Conservation (phyloP, 2,797 vertebrate species). For the Melanotaenia boesemani region DNA sequence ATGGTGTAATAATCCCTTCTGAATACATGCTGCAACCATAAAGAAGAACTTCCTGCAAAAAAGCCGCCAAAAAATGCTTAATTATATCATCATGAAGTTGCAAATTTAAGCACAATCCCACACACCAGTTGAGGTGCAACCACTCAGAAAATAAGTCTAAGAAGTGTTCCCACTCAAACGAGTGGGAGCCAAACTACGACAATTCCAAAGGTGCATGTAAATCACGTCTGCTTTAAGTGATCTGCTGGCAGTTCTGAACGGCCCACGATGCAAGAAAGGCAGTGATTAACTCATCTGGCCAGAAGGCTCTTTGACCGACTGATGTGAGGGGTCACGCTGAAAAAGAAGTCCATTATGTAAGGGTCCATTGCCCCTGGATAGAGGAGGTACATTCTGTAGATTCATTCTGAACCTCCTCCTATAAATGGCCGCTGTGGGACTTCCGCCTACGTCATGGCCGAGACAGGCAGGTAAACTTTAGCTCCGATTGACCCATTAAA, state of each 20-base stretch:
- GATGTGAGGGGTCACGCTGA: conserved; percentile 38
- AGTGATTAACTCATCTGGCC: conserved; percentile 51
- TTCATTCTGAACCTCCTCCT: conserved; percentile 7
- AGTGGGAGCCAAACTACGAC: conserved; percentile 54
- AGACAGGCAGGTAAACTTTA: no score
- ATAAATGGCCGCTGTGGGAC: conserved; percentile 16
- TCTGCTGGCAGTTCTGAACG: conserved; percentile 4
- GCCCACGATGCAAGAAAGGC: not conserved
- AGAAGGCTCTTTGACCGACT: conserved; percentile 50
- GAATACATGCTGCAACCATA: conserved; percentile 30
- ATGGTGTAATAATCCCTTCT: conserved; percentile 16
- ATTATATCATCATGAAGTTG: conserved; percentile 56
- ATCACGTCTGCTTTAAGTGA: conserved; percentile 59
- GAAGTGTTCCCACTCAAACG: conserved; percentile 60
- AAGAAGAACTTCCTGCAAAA: conserved; percentile 43
- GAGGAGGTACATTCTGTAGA: conserved; percentile 19
- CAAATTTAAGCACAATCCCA: conserved; percentile 43
- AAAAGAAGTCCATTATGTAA: conserved; percentile 43
- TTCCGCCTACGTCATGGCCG: no score
- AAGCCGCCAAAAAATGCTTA: conserved; percentile 41
- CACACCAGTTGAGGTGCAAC: conserved; percentile 31
- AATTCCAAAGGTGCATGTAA: conserved; percentile 43
- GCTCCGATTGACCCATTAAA: no score
- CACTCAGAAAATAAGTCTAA: conserved; percentile 22
- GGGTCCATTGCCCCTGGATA: conserved; percentile 37